phyloP scores from a whole-genome alignment of 2,797 vertebrate species.

The Huso huso region DNA sequence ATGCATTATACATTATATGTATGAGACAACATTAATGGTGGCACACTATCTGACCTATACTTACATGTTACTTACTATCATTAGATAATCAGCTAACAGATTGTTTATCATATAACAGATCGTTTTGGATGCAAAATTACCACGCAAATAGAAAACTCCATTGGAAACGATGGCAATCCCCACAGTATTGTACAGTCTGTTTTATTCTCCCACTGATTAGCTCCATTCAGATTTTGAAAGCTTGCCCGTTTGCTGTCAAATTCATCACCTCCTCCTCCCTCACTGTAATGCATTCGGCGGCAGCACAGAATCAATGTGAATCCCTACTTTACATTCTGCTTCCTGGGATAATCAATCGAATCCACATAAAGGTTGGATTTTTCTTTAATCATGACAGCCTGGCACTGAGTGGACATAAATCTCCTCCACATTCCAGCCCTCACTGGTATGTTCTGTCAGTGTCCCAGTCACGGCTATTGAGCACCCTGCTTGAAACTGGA shows the following conservation, averaged over 20 bases:
- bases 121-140: too few species aligned
- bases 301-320: slow-evolving; percentile 51
- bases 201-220: not conserved
- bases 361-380: slow-evolving; percentile 55
- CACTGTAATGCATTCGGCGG: not conserved
- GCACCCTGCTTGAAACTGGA: not conserved
- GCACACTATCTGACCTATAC: too few species aligned
- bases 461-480: not conserved
- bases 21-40: too few species aligned
- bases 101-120: too few species aligned
- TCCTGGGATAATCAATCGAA: slow-evolving; percentile 60
- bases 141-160: too few species aligned
- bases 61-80: too few species aligned
- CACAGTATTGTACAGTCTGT: too few species aligned
- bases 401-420: slow-evolving; percentile 49
- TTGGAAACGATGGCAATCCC: too few species aligned
- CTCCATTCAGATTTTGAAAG: not conserved
- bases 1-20: too few species aligned
- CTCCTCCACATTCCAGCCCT: slow-evolving; percentile 33
- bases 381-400: slow-evolving; percentile 53
- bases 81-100: too few species aligned
- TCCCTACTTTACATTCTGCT: slow-evolving; percentile 32
- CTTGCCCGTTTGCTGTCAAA: not conserved
- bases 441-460: not conserved
- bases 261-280: not conserved